A percentile compares a stretch with the other conserved stretches of the same genome.
Conservation (phyloP, 2,888 invertebrate genomes). For the Eupsilia transversa region DNA sequence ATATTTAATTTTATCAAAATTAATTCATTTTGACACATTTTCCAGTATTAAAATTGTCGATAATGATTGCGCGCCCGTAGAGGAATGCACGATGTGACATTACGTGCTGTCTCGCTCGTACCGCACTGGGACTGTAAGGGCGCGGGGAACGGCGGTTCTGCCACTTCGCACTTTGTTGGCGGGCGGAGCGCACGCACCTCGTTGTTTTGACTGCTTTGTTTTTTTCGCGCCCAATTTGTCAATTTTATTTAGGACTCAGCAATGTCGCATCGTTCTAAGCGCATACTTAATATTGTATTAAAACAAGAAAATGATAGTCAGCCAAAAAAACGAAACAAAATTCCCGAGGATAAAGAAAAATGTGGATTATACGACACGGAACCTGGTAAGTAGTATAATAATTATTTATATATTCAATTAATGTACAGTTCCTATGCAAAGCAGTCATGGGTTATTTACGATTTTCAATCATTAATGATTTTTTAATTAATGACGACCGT, state of each 20-base stretch:
- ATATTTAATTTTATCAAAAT: slow-evolving; percentile 14
- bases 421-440: slow-evolving; percentile 14
- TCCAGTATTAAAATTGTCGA: slow-evolving; percentile 31
- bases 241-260: too few relatives aligned
- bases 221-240: not conserved
- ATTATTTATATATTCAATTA: slow-evolving; percentile 9
- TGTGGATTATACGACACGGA: slow-evolving; percentile 26
- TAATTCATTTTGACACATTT: slow-evolving; percentile 30
- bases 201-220: slow-evolving; percentile 14
- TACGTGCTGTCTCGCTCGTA: slow-evolving; percentile 17
- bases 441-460: slow-evolving; percentile 19
- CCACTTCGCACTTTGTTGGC: slow-evolving; percentile 26
- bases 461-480: slow-evolving; percentile 20
- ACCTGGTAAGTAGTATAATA: slow-evolving; percentile 32
- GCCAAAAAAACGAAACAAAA: too few relatives aligned
- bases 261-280: slow-evolving; percentile 10
- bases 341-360: slow-evolving; percentile 7
- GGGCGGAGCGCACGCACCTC: slow-evolving; percentile 21
- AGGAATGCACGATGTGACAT: slow-evolving; percentile 26
- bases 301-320: too few relatives aligned
- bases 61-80: slow-evolving; percentile 25
- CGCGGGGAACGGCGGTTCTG: slow-evolving; percentile 28
- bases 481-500: not conserved
- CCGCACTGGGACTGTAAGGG: slow-evolving; percentile 10
- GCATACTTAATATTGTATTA: slow-evolving; percentile 8